Conservation (phyloP, 2,113 vertebrate species). For the Gobiocypris rarus region DNA sequence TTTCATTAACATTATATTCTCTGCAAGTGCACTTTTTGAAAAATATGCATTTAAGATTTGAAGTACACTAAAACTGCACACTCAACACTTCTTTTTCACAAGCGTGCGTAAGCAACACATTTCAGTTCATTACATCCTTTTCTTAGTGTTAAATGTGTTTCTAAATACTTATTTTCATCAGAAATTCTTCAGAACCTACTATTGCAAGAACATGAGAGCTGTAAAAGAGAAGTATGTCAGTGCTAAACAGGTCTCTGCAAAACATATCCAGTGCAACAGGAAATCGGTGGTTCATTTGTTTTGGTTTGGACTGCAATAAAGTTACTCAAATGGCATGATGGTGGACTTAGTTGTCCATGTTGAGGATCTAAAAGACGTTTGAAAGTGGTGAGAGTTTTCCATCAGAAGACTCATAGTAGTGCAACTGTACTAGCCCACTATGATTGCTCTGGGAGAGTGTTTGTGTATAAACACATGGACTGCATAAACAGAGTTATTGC, state of each 20-base stretch:
- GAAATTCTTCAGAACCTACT: neutral
- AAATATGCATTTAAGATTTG: too few relatives aligned
- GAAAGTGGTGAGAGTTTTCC: slow-evolving; percentile 8
- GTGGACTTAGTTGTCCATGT: neutral
- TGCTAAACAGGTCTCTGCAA: neutral
- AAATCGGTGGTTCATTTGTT: neutral
- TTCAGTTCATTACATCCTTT: neutral
- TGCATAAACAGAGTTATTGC: slow-evolving; percentile 44
- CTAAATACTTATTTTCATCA: neutral
- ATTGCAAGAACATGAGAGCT: neutral
- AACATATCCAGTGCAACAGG: slow-evolving; percentile 2
- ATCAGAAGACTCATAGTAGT: slow-evolving; percentile 19
- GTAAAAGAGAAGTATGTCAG: neutral
- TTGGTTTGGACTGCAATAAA: neutral
- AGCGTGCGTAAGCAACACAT: neutral
- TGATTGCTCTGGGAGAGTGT: slow-evolving; percentile 26
- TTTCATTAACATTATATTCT: too few relatives aligned
- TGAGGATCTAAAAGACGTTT: neutral
- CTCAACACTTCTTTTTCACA: neutral
- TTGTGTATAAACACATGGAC: slow-evolving; percentile 21
- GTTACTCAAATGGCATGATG: neutral
- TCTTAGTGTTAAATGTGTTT: neutral
- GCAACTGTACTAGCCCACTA: slow-evolving; percentile 1
- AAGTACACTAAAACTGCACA: too few relatives aligned
- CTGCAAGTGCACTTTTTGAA: too few relatives aligned